Evolutionary conservation across 2,113 vertebrate species (phyloP).

Genomic region (Gymnocephalus cernua): DNA sequence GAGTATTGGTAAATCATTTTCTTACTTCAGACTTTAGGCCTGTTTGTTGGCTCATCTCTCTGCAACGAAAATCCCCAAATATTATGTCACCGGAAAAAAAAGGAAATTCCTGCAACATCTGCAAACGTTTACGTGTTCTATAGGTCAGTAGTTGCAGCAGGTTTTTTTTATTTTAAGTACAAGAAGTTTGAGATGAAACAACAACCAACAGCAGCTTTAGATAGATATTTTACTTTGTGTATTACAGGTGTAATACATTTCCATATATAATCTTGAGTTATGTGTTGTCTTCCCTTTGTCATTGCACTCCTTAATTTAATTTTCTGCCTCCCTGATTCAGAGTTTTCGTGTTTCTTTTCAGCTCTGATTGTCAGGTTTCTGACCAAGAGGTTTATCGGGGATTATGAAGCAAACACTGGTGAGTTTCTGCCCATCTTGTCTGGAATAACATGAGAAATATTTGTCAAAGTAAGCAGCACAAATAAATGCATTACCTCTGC

Average conservation of each 20-base stretch:
- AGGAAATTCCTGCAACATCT: constrained; percentile 30
- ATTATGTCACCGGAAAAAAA: not conserved
- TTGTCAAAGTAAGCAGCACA: not conserved
- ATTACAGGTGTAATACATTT: not conserved
- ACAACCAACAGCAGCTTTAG: not conserved
- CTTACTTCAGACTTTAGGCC: constrained; percentile 15
- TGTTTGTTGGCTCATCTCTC: constrained; percentile 15
- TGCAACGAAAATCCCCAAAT: not conserved
- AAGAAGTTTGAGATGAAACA: not conserved
- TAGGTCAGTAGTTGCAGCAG: constrained; percentile 23
- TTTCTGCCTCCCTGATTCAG: not conserved
- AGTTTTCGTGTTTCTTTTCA: constrained; percentile 72
- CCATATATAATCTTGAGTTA: not conserved
- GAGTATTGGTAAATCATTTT: constrained; percentile 35
- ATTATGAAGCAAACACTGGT: constrained; percentile 96
- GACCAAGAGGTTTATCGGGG: constrained; percentile 94
- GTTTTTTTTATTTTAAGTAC: not conserved
- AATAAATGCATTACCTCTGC: not conserved
- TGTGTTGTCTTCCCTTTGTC: not conserved
- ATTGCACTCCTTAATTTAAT: not conserved
- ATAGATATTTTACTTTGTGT: not conserved
- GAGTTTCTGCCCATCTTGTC: constrained; percentile 54
- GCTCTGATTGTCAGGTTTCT: constrained; percentile 93
- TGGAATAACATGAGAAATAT: not conserved
- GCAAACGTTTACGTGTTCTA: not conserved